Evolutionary conservation across 2,888 invertebrate genomes (phyloP), one percentile per base, ranked within the genome.

Genomic region (Helleia helle): DNA sequence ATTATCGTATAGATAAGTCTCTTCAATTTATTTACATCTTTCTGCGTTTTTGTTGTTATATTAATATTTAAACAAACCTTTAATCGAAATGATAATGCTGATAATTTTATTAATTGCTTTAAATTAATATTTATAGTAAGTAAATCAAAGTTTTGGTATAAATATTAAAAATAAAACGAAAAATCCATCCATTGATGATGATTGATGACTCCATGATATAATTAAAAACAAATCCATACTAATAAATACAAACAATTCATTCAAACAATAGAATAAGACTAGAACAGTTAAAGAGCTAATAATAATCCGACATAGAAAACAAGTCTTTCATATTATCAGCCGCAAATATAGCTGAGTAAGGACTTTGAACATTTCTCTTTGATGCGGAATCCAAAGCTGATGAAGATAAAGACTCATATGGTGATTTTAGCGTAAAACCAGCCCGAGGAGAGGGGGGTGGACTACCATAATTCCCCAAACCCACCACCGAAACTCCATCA

Each of bases 351-450:
- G 67, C 48, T 1, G 67, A 54, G 22, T 71, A 72, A 0, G 72
- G 72, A 26, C 61, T 69, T 41, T 66, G 58, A 11, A 79, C 72
- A 44, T 74, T 69, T 1, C 53, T 62, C 28, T 70, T 70, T 0
- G 63, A 26, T 9, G 50, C 1, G 1, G 43, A 38, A 4, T 47
- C 46, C 4, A 47, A 24, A 31, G 38, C 26, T 6, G 44, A 38
- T 12, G 44, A 43, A 4, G 51, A 41, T 24, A 55, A 48, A 8
- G 52, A 49, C 5, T 59, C 59, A 27, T 59, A 59, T 11, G 59
- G 58, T 2, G 59, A 59, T 46, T 52, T 54, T 6, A 59, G 39
- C 4, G 47, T 44, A 1, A 49, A 41, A 8, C 47, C 39, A 9
- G 51, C 38, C 37, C 58, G 47, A 14, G 47, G 42, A 1, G 47